phyloP scores from a whole-genome alignment of 2,113 vertebrate species.

The Macquaria ambigua region DNA sequence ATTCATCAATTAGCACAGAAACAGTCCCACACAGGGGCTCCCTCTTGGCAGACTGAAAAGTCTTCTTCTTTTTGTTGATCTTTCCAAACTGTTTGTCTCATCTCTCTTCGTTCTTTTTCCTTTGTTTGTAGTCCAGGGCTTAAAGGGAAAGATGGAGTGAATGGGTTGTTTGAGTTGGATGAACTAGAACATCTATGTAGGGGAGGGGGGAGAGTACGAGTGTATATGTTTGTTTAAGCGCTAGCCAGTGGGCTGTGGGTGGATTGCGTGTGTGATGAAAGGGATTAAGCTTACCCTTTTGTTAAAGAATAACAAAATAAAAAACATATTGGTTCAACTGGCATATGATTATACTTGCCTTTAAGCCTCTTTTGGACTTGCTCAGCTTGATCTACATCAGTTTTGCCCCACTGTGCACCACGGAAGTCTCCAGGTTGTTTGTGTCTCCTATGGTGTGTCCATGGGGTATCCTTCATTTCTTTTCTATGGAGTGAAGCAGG shows the following conservation, averaged over 20 bases:
- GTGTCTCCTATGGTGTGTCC: neutral
- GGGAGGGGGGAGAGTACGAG: neutral
- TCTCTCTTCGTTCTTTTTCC: constrained; percentile 2
- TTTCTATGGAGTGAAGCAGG: neutral
- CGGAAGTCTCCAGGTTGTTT: constrained; percentile 6
- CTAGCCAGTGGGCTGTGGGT: constrained; percentile 13
- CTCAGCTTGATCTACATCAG: constrained; percentile 1
- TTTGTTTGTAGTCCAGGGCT: constrained; percentile 33
- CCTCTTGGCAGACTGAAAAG: neutral
- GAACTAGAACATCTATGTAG: neutral
- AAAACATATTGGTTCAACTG: constrained; percentile 6
- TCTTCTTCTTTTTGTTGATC: constrained; percentile 22
- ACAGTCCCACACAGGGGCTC: neutral
- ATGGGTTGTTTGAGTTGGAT: constrained; percentile 31
- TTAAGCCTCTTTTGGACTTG: constrained; percentile 4
- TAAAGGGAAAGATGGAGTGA: constrained; percentile 16
- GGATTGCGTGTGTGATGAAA: constrained; percentile 5
- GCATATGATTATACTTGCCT: constrained; percentile 15
- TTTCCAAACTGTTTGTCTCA: constrained; percentile 28
- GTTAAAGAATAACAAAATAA: constrained; percentile 34
- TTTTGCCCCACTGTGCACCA: neutral
- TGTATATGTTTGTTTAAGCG: constrained; percentile 12
- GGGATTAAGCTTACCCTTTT: constrained; percentile 34
- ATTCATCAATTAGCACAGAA: neutral
- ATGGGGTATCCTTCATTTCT: neutral